These are phyloP conservation scores for Lasioglossum pauxillum DNA, from an alignment of 2,888 invertebrate genomes.

Conservation along the genomic window DNA sequence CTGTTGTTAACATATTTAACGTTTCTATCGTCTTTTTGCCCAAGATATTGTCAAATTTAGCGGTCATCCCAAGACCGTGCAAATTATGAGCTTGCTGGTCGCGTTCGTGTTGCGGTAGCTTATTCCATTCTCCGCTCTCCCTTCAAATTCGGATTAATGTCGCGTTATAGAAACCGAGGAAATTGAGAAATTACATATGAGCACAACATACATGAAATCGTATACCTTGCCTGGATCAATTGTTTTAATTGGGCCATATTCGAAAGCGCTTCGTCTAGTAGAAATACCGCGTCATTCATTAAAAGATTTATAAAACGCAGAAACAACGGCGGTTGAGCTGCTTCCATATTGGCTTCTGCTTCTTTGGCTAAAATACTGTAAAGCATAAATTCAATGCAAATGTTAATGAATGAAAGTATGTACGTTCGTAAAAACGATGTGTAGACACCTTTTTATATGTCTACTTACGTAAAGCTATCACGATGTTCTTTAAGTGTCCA, in stretches of 20 bases:
- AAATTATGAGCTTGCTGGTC: conserved; percentile 90
- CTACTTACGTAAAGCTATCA: conserved; percentile 89
- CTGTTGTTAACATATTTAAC: conserved; percentile 91
- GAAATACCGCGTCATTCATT: conserved; percentile 98
- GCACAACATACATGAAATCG: neutral
- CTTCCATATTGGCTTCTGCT: conserved; percentile 95
- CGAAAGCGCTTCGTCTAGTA: conserved; percentile 95
- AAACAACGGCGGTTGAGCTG: conserved; percentile 95
- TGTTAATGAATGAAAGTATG: neutral
- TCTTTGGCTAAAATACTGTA: conserved; percentile 89
- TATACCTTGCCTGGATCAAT: conserved; percentile 90
- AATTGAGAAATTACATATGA: neutral
- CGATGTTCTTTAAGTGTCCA: conserved; percentile 94
- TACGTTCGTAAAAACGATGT: neutral
- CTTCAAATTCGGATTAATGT: conserved; percentile 81
- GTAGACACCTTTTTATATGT: conserved; percentile 11
- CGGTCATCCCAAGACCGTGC: conserved; percentile 92
- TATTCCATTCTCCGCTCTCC: conserved; percentile 91
- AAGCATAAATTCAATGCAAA: neutral
- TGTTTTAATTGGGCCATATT: conserved; percentile 95
- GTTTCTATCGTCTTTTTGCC: conserved; percentile 95
- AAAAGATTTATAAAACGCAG: conserved; percentile 97
- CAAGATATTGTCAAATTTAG: conserved; percentile 96
- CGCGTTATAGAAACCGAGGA: neutral
- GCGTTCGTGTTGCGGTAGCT: conserved; percentile 89